A percentile compares a stretch with the other conserved stretches of the same genome.
phyloP scores from a whole-genome alignment of 2,797 vertebrate species.

The Euphonia xanthogaster region DNA sequence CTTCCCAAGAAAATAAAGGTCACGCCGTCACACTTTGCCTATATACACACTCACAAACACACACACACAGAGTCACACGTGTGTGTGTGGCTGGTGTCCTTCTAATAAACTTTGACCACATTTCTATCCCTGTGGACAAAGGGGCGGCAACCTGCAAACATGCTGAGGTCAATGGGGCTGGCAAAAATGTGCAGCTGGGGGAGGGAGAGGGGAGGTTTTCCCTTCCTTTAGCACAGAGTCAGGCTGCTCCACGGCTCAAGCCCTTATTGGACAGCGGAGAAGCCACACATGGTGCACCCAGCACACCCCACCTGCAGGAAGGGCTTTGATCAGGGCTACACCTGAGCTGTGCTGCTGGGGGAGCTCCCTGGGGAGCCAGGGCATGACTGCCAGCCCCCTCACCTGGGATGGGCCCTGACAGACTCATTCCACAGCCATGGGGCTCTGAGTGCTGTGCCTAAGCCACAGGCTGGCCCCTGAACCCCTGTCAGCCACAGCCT shows the following conservation, averaged over 20 bases:
- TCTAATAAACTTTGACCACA: conserved; percentile 44
- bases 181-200: neutral
- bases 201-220: neutral
- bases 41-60: neutral
- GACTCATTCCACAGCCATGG: neutral
- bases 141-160: neutral
- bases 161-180: neutral
- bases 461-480: neutral
- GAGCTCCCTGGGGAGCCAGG: neutral
- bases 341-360: neutral
- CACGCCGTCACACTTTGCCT: accelerated
- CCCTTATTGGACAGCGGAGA: neutral
- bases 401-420: neutral
- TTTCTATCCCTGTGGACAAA: neutral
- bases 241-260: neutral
- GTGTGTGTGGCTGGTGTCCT: neutral
- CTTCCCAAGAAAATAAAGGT: conserved; percentile 55
- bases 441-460: accelerated
- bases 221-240: neutral
- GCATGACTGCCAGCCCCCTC: neutral
- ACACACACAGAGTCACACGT: neutral
- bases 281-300: neutral
- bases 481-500: neutral
- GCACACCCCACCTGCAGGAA: neutral
- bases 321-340: neutral